Conservation (phyloP, 2,113 vertebrate species). For the Plotosus lineatus region DNA sequence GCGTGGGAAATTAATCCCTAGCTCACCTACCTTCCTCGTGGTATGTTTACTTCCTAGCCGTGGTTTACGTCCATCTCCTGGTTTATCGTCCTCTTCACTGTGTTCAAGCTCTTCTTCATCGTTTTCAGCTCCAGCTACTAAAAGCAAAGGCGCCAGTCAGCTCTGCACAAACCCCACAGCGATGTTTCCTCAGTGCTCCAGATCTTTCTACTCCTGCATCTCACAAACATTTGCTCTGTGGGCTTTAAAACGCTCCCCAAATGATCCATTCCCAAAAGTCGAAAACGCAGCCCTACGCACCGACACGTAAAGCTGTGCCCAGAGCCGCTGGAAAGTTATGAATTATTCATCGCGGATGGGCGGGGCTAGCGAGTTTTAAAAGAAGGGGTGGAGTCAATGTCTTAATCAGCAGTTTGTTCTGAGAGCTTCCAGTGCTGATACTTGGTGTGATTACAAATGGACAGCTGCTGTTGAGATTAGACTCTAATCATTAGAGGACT, state of each 20-base stretch:
- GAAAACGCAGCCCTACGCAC: conserved; percentile 34
- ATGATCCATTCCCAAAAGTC: conserved; percentile 41
- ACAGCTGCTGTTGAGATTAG: neutral
- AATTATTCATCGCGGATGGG: conserved; percentile 68
- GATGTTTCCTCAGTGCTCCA: neutral
- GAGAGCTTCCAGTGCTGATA: conserved; percentile 50
- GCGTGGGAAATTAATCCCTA: neutral
- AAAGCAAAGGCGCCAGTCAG: neutral
- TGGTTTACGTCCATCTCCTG: neutral
- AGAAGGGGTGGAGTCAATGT: conserved; percentile 60
- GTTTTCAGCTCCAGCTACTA: neutral
- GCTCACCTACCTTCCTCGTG: neutral
- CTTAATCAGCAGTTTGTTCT: conserved; percentile 63
- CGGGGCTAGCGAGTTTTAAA: conserved; percentile 57
- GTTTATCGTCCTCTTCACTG: neutral
- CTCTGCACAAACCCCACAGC: neutral
- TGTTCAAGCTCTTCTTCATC: neutral
- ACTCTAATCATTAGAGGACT: too few species aligned
- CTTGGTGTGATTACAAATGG: conserved; percentile 50
- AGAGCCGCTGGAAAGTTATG: conserved; percentile 43
- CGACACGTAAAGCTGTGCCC: conserved; percentile 25
- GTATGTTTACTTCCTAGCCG: neutral
- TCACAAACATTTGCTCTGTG: neutral
- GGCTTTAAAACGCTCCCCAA: neutral
- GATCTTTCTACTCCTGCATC: neutral